A percentile compares a stretch with the other conserved stretches of the same genome.
These are phyloP conservation scores for Drosophila lowei DNA, from an alignment of 1,140 invertebrate species.

Conservation along the genomic window DNA sequence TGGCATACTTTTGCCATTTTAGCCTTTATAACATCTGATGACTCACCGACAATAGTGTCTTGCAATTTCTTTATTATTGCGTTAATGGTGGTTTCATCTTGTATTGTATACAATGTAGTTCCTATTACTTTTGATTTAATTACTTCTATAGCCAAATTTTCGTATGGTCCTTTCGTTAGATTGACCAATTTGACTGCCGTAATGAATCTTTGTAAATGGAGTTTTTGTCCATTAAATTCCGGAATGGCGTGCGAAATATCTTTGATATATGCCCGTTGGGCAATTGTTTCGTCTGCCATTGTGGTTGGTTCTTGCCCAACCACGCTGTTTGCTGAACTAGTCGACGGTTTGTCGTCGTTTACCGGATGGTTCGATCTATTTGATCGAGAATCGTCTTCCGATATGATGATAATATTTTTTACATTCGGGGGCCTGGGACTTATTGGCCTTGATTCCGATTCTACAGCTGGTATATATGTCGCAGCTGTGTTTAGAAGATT, in stretches of 20 bases:
- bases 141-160: slow-evolving; percentile 2
- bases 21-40: not conserved
- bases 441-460: too few relatives aligned
- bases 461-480: too few relatives aligned
- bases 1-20: not conserved
- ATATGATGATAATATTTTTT: too few relatives aligned
- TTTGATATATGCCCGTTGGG: slow-evolving; percentile 9
- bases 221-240: slow-evolving; percentile 5
- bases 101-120: not conserved
- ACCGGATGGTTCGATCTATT: too few relatives aligned
- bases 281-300: not conserved
- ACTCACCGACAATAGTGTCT: too few relatives aligned
- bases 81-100: too few relatives aligned
- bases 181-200: not conserved
- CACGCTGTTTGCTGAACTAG: too few relatives aligned
- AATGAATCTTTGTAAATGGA: not conserved
- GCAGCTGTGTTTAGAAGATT: too few relatives aligned
- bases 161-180: not conserved
- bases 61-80: too few relatives aligned
- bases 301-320: not conserved
- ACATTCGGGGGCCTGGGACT: too few relatives aligned
- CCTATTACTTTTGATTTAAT: slow-evolving; percentile 13
- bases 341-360: too few relatives aligned
- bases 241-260: slow-evolving; percentile 1
- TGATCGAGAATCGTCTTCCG: too few relatives aligned